These are phyloP conservation scores for Elachura formosa DNA, from an alignment of 2,113 vertebrate genomes.

Conservation along the genomic window DNA sequence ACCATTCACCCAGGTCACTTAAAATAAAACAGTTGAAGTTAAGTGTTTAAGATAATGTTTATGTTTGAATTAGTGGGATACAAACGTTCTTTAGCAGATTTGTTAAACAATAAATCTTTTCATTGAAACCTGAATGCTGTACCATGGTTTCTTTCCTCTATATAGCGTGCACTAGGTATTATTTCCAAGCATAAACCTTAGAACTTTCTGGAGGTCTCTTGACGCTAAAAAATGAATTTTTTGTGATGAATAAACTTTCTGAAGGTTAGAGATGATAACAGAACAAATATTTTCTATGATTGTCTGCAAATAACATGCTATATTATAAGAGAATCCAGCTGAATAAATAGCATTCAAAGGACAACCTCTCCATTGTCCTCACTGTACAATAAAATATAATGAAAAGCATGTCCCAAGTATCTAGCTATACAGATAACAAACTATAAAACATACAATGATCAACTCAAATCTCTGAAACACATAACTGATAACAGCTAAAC, in stretches of 20 bases:
- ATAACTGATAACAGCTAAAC: conserved; percentile 53
- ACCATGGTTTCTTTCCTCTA: not conserved
- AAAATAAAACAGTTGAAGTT: not conserved
- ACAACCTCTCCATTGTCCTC: not conserved
- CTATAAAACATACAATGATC: conserved; percentile 47
- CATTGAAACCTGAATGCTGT: not conserved
- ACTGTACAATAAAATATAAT: conserved; percentile 12
- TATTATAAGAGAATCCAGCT: conserved; percentile 9
- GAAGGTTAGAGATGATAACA: not conserved
- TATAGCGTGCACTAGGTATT: not conserved
- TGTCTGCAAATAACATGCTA: not conserved
- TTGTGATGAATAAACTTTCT: not conserved
- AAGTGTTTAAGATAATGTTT: not conserved
- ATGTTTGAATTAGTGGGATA: not conserved
- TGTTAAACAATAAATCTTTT: not conserved
- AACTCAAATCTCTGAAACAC: conserved; percentile 52
- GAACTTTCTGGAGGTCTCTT: not conserved
- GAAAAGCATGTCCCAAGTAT: conserved; percentile 60
- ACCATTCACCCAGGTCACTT: not conserved
- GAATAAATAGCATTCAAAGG: conserved; percentile 53
- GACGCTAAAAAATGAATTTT: not conserved
- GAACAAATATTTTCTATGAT: not conserved
- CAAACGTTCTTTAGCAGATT: not conserved
- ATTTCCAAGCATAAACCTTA: not conserved
- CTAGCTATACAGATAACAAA: conserved; percentile 47